Evolutionary conservation across 2,888 invertebrate species (phyloP).

Genomic region (Thymelicus acteon): DNA sequence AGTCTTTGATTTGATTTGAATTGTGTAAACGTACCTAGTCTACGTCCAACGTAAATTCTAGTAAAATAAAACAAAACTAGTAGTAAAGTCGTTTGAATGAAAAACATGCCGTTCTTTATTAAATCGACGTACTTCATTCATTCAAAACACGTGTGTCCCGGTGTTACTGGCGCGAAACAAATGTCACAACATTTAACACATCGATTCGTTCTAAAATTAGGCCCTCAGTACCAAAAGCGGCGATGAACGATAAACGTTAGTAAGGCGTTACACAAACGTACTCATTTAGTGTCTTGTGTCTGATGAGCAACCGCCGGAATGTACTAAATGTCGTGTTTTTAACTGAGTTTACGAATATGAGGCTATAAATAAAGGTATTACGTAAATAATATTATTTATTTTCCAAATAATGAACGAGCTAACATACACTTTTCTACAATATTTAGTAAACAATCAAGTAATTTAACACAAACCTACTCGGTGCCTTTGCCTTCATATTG

Average conservation of each 20-base stretch:
- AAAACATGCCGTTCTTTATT: conserved; percentile 9
- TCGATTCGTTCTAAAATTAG: conserved; percentile 31
- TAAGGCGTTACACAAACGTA: background rate
- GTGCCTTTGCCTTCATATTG: no score
- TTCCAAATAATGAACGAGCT: no score
- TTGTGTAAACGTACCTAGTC: no score
- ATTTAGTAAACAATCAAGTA: no score
- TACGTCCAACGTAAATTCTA: no score
- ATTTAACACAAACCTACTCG: no score
- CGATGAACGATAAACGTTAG: conserved; percentile 19
- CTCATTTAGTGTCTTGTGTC: background rate
- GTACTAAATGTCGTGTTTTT: no score
- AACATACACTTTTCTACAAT: no score
- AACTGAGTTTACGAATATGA: no score
- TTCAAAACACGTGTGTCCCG: conserved; percentile 12
- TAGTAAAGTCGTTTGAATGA: background rate
- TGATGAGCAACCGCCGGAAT: background rate
- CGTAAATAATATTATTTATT: no score
- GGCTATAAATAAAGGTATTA: no score
- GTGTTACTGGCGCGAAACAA: conserved; percentile 11
- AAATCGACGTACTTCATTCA: conserved; percentile 10
- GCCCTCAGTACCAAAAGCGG: conserved; percentile 25
- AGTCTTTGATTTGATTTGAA: no score
- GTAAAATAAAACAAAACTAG: background rate
- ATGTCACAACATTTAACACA: conserved; percentile 22